Percentiles rank a stretch among this genome's conserved stretches.
These are phyloP conservation scores for Sebastes hubbsi DNA, from an alignment of 2,797 vertebrate species.

Conservation along the genomic window DNA sequence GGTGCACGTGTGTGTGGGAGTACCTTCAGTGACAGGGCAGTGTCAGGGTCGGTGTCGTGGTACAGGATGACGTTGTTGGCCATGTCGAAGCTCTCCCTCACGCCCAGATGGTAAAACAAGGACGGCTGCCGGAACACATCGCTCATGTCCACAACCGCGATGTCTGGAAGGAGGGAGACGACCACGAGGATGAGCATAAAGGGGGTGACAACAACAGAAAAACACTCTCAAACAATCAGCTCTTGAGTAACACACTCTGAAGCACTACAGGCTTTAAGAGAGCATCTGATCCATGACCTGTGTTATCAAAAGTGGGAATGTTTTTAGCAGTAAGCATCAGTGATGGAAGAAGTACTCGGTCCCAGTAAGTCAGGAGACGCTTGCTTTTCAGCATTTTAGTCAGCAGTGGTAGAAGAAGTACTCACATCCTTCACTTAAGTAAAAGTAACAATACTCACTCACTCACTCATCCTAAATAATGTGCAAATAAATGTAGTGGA, in stretches of 20 bases:
- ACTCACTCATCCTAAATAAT: no score
- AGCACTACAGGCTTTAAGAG: not conserved
- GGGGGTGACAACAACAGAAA: not conserved
- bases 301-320: not conserved
- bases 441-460: no score
- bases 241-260: not conserved
- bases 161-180: constrained; percentile 81
- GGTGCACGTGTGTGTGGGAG: not conserved
- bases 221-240: not conserved
- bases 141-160: constrained; percentile 96
- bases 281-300: not conserved
- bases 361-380: no score
- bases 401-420: no score
- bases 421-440: no score
- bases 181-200: not conserved
- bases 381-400: no score
- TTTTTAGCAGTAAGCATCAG: no score
- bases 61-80: constrained; percentile 96
- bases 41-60: constrained; percentile 91
- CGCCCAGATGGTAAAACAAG: constrained; percentile 94
- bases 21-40: constrained; percentile 93
- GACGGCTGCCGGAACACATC: constrained; percentile 92
- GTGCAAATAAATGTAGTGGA: no score
- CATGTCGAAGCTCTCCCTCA: constrained; percentile 97
- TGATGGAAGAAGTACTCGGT: no score